Evolutionary conservation across 1,140 invertebrate species (phyloP).

Genomic region (Leptopilina boulardi): DNA sequence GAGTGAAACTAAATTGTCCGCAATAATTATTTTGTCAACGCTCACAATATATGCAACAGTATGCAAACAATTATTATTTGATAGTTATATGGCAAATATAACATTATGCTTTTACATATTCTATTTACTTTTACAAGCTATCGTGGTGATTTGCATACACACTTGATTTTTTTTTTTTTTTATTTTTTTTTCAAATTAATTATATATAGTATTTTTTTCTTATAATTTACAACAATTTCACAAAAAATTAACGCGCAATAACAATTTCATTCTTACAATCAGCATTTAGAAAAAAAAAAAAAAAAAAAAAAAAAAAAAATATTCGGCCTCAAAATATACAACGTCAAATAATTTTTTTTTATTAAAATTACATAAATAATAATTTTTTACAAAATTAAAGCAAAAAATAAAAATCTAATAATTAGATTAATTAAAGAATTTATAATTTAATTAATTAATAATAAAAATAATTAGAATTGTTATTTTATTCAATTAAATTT

Average conservation of each 20-base stretch:
- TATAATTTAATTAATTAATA: no score
- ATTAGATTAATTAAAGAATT: no score
- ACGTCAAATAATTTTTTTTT: background rate
- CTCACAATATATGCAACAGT: conserved; percentile 50
- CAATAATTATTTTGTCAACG: conserved; percentile 39
- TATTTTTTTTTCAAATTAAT: no score
- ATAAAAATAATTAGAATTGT: no score
- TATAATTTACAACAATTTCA: conserved; percentile 5
- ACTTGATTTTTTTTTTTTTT: conserved; percentile 35
- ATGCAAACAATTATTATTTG: conserved; percentile 54
- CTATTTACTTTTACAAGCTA: conserved; percentile 35
- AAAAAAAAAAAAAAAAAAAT: conserved; percentile 3
- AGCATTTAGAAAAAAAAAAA: no score
- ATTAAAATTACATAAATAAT: background rate
- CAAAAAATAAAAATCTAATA: no score
- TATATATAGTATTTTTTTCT: background rate
- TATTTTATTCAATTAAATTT: no score
- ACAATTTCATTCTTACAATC: conserved; percentile 1
- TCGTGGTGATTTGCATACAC: conserved; percentile 25
- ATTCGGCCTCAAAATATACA: background rate
- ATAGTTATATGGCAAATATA: conserved; percentile 54
- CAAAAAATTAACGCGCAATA: background rate
- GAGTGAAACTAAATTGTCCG: background rate
- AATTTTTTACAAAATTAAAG: background rate
- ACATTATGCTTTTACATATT: conserved; percentile 43